phyloP scores from a whole-genome alignment of 2,888 invertebrate species.

The Pandemis corylana region DNA sequence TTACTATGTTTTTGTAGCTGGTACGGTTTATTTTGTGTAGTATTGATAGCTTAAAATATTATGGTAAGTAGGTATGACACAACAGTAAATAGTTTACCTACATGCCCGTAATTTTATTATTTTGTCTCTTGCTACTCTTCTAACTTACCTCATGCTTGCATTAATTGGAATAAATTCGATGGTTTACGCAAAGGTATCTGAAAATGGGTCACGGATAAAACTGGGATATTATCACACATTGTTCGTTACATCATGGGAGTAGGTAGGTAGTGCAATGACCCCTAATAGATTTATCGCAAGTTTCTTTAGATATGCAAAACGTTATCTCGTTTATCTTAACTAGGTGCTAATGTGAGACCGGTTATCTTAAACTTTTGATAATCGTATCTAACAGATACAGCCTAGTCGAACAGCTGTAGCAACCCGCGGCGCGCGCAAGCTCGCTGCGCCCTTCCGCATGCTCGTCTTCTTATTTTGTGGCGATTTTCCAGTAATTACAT shows the following conservation, averaged over 20 bases:
- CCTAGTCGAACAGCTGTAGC: conserved; percentile 65
- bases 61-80: background rate
- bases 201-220: background rate
- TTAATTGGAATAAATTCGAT: background rate
- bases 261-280: conserved; percentile 65
- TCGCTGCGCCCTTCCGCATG: conserved; percentile 23
- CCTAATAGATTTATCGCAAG: conserved; percentile 66
- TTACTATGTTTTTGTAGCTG: too few species aligned
- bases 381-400: conserved; percentile 78
- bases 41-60: too few species aligned
- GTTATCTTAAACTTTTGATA: conserved; percentile 80
- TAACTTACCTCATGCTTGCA: background rate
- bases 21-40: background rate
- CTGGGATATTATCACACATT: background rate
- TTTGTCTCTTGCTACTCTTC: background rate
- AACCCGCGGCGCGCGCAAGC: conserved; percentile 30
- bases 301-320: conserved; percentile 79
- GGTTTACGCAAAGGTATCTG: too few species aligned
- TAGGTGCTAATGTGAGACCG: conserved; percentile 78
- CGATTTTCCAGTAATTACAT: background rate
- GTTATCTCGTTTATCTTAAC: conserved; percentile 84
- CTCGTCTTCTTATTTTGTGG: background rate
- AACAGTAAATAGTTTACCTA: too few species aligned
- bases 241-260: conserved; percentile 40
- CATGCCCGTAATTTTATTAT: background rate